A percentile compares a stretch with the other conserved stretches of the same genome.
These are phyloP conservation scores for Thereva nobilitata DNA, from an alignment of 2,888 invertebrate species.

Conservation along the genomic window DNA sequence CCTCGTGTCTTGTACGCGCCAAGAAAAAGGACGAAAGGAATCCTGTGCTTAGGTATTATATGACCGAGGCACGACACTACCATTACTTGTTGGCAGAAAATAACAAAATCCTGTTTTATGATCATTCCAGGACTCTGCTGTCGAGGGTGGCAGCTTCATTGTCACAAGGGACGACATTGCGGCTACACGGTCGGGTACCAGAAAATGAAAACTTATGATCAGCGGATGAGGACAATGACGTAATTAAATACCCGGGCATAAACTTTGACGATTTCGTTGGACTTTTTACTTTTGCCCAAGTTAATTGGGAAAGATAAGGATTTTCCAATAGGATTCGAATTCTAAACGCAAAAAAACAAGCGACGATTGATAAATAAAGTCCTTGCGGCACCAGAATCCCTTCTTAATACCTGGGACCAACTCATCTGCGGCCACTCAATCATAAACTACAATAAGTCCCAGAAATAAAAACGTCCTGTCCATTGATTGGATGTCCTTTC, in stretches of 20 bases:
- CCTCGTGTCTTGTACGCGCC: background rate
- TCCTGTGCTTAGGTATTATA: background rate
- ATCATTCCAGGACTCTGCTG: slow-evolving; percentile 28
- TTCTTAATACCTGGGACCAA: background rate
- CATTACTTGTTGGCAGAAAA: slow-evolving; percentile 37
- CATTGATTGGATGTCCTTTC: slow-evolving; percentile 24
- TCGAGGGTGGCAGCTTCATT: slow-evolving; percentile 19
- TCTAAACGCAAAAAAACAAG: too few species aligned
- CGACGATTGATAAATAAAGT: too few species aligned
- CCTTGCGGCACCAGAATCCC: background rate
- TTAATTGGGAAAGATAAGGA: too few species aligned
- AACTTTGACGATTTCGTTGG: background rate
- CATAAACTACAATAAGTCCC: slow-evolving; percentile 26
- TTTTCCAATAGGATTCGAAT: too few species aligned
- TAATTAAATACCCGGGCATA: slow-evolving; percentile 37
- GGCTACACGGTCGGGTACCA: background rate
- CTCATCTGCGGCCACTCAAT: slow-evolving; percentile 1
- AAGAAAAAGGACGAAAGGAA: background rate
- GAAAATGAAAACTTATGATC: slow-evolving; percentile 42
- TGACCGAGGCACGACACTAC: slow-evolving; percentile 27
- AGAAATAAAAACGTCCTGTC: slow-evolving; percentile 27
- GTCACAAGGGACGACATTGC: slow-evolving; percentile 10
- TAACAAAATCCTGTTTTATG: slow-evolving; percentile 42
- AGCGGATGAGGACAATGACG: slow-evolving; percentile 28
- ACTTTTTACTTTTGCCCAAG: background rate